Base-by-base conservation (phyloP, 2,888 invertebrate genomes). In the Lasioglossum leucozonium region DNA sequence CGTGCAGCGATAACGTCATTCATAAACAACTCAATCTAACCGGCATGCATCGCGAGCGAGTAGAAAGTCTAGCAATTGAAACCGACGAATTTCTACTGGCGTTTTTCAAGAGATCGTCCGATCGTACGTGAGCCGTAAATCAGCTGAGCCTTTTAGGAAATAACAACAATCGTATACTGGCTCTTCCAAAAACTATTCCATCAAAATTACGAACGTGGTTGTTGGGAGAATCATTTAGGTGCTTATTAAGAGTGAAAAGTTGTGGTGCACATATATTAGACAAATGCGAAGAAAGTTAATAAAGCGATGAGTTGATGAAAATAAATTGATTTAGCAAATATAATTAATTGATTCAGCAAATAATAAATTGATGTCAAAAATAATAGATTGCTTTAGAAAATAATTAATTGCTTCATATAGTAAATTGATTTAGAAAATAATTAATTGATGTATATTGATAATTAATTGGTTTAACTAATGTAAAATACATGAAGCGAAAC, bases 1-100 rank as follows among this genome's bases (percentile, higher is more conserved):
- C 79, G 26, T 69, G 47, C 44, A 34, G 62, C 71, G 87, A 87
- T 86, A 86, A 69, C 51, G 72, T 44, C 67, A 11, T 47, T 51
- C 18, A 55, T 44, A 77, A 81, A 86, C 67, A 40, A 72, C 81
- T 71, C 69, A 37, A 78, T 86, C 37, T 51, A 74, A 44, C 34
- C n/a, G 51, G n/a, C 18, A n/a, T 8, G 37, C 62, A 55, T 81
- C 71, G 2, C 4, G 11, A 2, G 42, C 65, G 37, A 34, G 30
- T 10, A 34, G 26, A 44, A 55, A 81, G 55, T 30, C 37, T 10
- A n/a, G 69, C 40, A 34, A 65, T 40, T 40, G 62, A n/a, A 40
- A 4, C 37, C 40, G n/a, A n/a, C 69, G 69, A 69, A 69, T 69
- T 69, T 40, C 69, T 13, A 69, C 40, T 40, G 40, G 4, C 4